Evolutionary conservation across 2,113 vertebrate species (phyloP).

Genomic region (Nycticebus coucang): DNA sequence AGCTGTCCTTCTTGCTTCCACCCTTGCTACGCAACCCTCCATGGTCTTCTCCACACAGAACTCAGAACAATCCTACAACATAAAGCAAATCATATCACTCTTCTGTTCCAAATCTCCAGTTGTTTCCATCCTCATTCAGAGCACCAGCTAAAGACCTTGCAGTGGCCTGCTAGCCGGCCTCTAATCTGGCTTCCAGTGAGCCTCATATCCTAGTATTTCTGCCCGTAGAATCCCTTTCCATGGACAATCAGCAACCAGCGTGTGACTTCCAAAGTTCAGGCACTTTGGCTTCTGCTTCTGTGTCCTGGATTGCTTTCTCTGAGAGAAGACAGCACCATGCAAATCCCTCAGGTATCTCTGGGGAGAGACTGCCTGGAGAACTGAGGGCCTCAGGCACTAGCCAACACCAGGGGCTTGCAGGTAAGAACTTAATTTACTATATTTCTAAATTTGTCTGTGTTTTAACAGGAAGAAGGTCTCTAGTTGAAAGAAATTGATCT

Average conservation of each 20-base stretch:
- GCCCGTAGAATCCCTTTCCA: not conserved
- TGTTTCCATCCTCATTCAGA: not conserved
- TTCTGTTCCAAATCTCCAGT: not conserved
- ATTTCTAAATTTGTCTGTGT: constrained; percentile 8
- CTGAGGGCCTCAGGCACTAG: too few species aligned
- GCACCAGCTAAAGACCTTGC: not conserved
- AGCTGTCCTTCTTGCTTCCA: not conserved
- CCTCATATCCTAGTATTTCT: not conserved
- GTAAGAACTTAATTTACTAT: not conserved
- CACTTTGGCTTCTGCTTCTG: not conserved
- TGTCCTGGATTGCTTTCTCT: not conserved
- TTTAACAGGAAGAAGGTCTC: constrained; percentile 7
- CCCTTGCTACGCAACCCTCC: not conserved
- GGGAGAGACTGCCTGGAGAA: not conserved
- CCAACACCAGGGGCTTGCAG: not conserved
- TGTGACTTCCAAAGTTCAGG: not conserved
- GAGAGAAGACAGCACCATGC: not conserved
- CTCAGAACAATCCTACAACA: not conserved
- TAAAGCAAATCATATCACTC: not conserved
- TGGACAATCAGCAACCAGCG: not conserved
- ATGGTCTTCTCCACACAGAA: not conserved
- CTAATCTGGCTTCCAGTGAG: not conserved
- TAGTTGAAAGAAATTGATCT: not conserved
- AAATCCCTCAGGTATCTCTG: not conserved
- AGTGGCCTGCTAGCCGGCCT: not conserved